A percentile compares a stretch with the other conserved stretches of the same genome.
Evolutionary conservation across 2,113 vertebrate species (phyloP).

Genomic region (Zosterops lateralis): DNA sequence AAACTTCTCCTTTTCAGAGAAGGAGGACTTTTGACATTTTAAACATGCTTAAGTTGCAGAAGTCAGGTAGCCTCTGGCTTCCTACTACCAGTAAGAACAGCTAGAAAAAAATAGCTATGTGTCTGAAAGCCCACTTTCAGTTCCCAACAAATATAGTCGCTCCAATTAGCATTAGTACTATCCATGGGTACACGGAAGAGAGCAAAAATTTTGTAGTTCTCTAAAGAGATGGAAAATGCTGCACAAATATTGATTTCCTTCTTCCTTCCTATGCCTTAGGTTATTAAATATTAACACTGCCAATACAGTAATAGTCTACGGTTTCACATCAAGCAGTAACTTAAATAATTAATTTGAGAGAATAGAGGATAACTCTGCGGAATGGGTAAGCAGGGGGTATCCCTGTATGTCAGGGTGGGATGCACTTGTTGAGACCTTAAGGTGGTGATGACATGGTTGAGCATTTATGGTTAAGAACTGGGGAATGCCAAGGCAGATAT

Average conservation of each 20-base stretch:
- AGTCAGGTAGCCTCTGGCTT: not conserved
- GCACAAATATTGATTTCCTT: conserved; percentile 34
- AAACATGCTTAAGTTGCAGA: not conserved
- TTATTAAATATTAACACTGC: conserved; percentile 40
- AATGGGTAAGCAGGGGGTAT: not conserved
- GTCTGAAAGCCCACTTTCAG: not conserved
- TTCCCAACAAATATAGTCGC: not conserved
- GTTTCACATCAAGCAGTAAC: conserved; percentile 4
- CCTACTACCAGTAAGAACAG: not conserved
- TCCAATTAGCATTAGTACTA: not conserved
- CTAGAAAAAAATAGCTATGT: not conserved
- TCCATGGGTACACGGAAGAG: not conserved
- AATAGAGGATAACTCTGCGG: not conserved
- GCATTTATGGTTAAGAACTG: not conserved
- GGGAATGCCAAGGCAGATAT: not conserved
- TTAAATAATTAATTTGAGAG: conserved; percentile 46
- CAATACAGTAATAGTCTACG: conserved; percentile 1
- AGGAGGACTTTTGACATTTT: not conserved
- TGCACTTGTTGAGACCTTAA: not conserved
- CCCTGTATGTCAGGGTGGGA: not conserved
- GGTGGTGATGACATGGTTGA: not conserved
- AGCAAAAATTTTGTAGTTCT: not conserved
- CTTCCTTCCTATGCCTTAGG: not conserved
- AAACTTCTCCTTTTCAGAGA: not conserved
- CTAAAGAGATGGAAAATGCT: not conserved